Evolutionary conservation across 1,140 invertebrate genomes (phyloP), one percentile per base, ranked within the genome.

Genomic region (Yoshiicerus persimilis): DNA sequence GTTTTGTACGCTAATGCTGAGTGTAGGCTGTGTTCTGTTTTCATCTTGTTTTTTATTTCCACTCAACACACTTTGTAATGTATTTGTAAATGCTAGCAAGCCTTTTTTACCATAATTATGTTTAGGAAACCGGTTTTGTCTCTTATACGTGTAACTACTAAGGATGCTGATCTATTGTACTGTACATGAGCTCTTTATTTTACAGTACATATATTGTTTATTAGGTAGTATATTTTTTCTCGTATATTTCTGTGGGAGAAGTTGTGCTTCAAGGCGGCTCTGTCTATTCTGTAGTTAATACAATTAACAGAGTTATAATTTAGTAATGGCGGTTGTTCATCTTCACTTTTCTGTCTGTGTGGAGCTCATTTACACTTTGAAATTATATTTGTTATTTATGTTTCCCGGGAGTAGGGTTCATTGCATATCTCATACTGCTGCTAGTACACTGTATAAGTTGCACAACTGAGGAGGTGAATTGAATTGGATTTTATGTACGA

Each of bases 231-330:
- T 10, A 20, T 20, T 47, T 47, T 47, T 47, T 20, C 41, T 47
- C 41, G 66, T 32, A 11, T 70, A 70, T 70, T 70, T 30, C 27
- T 70, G 10, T 11, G 16, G 66, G 4, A 11, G 66, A 30, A 27
- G 25, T 70, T 30, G 25, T 25, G 30, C 25, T 70, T 30, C 23
- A 70, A 70, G 66, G 66, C 66, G 66, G 66, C 66, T 13, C 64
- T 56, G 20, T 56, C 47, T 56, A 6, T 56, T 66, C 66, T 70
- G 27, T 11, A 30, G 66, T 34, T 80, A 38, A 38, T 36, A 34
- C 30, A 80, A 80, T 80, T 80, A 80, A 80, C 75, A 80, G 27
- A 70, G 32, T 80, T 34, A 36, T 80, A 80, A 80, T 80, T 80
- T 80, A 80, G 32, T 80, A 80, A 80, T 80, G 75, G 75, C 34